These are phyloP conservation scores for Chaunax sp. DNA, from an alignment of 2,797 vertebrate genomes.

Conservation along the genomic window DNA sequence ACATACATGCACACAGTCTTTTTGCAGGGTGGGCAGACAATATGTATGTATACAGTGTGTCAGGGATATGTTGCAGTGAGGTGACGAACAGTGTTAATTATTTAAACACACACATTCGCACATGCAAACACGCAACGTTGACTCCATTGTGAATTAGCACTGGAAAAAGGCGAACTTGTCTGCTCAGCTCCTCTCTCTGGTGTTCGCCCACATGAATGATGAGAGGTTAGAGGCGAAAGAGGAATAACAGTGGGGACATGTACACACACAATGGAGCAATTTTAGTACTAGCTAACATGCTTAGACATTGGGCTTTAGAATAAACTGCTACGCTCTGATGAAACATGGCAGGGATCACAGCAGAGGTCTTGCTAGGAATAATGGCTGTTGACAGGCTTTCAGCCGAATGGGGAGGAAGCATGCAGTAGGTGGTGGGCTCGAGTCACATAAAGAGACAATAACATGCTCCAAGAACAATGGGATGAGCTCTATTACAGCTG, in stretches of 20 bases:
- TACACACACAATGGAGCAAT: slow-evolving; percentile 52
- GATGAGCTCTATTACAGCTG: slow-evolving; percentile 59
- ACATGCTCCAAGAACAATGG: slow-evolving; percentile 60
- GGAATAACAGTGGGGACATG: slow-evolving; percentile 13
- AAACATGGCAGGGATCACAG: slow-evolving; percentile 82
- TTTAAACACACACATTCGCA: slow-evolving; percentile 54
- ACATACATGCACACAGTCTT: background rate
- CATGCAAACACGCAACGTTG: slow-evolving; percentile 16
- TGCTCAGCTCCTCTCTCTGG: slow-evolving; percentile 61
- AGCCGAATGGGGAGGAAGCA: slow-evolving; percentile 50
- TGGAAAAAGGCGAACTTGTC: slow-evolving; percentile 52
- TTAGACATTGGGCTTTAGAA: slow-evolving; percentile 73
- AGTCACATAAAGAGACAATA: slow-evolving; percentile 65
- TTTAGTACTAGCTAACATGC: slow-evolving; percentile 70
- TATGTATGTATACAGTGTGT: slow-evolving; percentile 70
- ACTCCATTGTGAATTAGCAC: slow-evolving; percentile 45
- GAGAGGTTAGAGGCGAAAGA: slow-evolving; percentile 41
- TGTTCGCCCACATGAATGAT: slow-evolving; percentile 54
- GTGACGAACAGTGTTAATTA: slow-evolving; percentile 74
- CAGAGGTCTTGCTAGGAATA: slow-evolving; percentile 76
- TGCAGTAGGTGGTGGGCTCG: slow-evolving; percentile 60
- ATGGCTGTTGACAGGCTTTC: slow-evolving; percentile 77
- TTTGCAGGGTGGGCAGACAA: slow-evolving; percentile 24
- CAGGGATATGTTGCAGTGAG: slow-evolving; percentile 69
- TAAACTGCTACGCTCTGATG: slow-evolving; percentile 73